Conservation (phyloP, 2,113 vertebrate genomes). For the Lanius ludovicianus region DNA sequence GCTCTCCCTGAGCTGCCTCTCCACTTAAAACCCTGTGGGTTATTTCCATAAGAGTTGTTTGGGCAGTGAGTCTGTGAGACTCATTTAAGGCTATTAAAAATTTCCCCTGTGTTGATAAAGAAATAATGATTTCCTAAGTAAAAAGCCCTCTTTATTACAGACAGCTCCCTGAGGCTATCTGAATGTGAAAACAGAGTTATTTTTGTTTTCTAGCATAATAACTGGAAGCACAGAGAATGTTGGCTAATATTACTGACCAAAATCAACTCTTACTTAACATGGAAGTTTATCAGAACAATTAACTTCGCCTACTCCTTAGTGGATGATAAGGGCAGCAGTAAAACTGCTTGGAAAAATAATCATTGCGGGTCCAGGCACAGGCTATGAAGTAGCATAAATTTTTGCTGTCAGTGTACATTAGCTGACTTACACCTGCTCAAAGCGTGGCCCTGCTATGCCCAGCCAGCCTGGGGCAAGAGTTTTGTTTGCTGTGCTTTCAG, state of each 20-base stretch:
- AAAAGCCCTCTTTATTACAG: neutral
- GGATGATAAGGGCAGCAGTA: neutral
- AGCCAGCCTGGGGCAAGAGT: neutral
- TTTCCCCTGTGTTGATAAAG: neutral
- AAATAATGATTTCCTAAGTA: neutral
- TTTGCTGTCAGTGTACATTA: neutral
- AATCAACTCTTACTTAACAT: neutral
- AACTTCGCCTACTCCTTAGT: neutral
- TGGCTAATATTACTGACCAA: neutral
- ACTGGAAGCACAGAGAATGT: neutral
- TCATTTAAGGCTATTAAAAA: neutral
- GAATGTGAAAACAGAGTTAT: neutral
- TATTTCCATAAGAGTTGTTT: neutral
- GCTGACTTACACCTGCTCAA: neutral
- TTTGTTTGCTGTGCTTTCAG: neutral
- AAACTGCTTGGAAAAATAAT: neutral
- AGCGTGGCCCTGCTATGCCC: neutral
- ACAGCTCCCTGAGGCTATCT: neutral
- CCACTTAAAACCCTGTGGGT: neutral
- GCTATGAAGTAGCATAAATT: neutral
- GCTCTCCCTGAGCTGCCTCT: neutral
- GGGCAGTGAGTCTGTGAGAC: neutral
- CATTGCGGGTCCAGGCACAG: neutral
- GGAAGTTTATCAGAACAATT: neutral
- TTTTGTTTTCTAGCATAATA: neutral